Percentiles rank a stretch among this genome's conserved stretches.
phyloP scores from a whole-genome alignment of 1,140 invertebrate genomes.

The Apis dorsata region DNA sequence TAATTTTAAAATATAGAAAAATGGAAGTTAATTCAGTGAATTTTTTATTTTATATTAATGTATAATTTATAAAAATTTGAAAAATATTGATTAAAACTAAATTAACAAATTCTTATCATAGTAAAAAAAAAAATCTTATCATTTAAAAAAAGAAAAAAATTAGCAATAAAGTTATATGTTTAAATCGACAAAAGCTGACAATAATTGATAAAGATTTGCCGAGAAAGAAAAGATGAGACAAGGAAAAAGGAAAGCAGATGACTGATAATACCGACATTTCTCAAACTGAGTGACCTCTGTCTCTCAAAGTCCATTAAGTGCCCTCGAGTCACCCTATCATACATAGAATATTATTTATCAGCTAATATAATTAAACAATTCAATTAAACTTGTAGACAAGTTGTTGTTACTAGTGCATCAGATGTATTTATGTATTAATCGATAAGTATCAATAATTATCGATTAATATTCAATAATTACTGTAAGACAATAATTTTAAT shows the following conservation, averaged over 20 bases:
- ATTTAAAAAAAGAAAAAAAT: background rate
- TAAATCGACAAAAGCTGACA: background rate
- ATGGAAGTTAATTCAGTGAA: background rate
- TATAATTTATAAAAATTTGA: too few species aligned
- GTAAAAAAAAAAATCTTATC: background rate
- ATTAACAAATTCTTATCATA: background rate
- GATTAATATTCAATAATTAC: background rate
- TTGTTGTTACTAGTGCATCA: slow-evolving; percentile 1
- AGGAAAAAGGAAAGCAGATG: slow-evolving; percentile 36
- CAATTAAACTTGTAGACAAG: slow-evolving; percentile 32
- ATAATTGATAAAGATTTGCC: background rate
- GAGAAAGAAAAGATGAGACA: background rate
- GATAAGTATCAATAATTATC: background rate
- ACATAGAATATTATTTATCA: slow-evolving; percentile 64
- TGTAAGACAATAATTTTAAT: background rate
- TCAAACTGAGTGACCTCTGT: slow-evolving; percentile 70
- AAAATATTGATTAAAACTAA: too few species aligned
- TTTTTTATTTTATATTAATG: background rate
- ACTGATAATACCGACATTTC: slow-evolving; percentile 42
- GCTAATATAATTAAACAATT: slow-evolving; percentile 6
- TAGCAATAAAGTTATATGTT: background rate
- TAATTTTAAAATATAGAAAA: background rate
- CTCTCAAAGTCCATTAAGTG: slow-evolving; percentile 76
- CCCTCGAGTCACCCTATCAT: slow-evolving; percentile 70
- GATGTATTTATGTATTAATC: background rate